Evolutionary conservation across 2,797 vertebrate species (phyloP).

Genomic region (Eulemur albifrons): DNA sequence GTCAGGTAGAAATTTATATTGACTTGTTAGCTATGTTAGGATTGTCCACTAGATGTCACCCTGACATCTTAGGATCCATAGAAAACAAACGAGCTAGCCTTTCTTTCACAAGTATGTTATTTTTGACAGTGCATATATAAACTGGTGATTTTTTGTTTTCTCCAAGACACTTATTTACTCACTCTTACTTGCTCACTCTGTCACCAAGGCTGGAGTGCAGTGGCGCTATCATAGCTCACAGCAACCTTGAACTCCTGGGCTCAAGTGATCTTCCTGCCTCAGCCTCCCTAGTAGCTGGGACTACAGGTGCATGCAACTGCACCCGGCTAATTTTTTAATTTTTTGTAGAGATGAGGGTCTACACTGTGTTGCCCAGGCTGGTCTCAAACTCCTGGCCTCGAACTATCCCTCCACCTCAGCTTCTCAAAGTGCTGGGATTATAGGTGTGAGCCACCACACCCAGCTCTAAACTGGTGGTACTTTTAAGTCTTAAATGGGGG

Average conservation of each 20-base stretch:
- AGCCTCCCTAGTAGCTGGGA: not conserved
- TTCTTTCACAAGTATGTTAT: not conserved
- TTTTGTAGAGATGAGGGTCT: no score
- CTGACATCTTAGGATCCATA: not conserved
- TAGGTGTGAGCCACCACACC: no score
- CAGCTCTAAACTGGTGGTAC: not conserved
- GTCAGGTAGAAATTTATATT: not conserved
- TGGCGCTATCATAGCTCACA: not conserved
- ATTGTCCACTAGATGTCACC: slow-evolving; percentile 53
- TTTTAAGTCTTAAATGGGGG: not conserved
- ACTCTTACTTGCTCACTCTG: no score
- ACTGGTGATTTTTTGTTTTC: not conserved
- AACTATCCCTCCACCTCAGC: no score
- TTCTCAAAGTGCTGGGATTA: no score
- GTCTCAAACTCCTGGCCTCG: no score
- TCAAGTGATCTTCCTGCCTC: not conserved
- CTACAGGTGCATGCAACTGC: not conserved
- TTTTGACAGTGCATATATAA: not conserved
- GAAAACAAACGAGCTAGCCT: not conserved
- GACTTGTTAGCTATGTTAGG: not conserved
- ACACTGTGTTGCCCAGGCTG: no score
- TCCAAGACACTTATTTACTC: not conserved
- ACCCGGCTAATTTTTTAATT: no score
- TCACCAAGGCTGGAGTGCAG: not conserved
- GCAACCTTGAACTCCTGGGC: not conserved